Conservation (phyloP, 2,797 vertebrate species). For the Paguma larvata region DNA sequence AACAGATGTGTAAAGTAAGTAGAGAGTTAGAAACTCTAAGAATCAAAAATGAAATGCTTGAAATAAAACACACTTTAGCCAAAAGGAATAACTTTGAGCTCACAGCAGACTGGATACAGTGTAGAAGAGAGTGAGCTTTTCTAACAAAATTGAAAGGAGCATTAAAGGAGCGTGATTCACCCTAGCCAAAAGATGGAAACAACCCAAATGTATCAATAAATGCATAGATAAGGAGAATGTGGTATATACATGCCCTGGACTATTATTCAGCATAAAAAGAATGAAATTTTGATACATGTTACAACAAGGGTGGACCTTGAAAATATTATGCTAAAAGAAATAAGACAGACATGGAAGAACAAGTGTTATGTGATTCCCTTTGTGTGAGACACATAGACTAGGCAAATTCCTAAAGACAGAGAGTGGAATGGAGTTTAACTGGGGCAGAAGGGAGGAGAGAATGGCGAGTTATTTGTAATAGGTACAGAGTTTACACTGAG, state of each 20-base stretch:
- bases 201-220: background rate
- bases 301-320: background rate
- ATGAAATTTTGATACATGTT: background rate
- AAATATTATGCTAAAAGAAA: background rate
- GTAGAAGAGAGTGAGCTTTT: background rate
- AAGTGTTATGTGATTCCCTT: background rate
- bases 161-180: background rate
- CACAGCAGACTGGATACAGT: background rate
- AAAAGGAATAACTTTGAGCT: background rate
- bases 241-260: background rate
- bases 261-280: background rate
- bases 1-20: background rate
- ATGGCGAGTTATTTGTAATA: background rate
- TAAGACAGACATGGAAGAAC: background rate
- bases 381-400: background rate
- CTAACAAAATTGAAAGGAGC: background rate
- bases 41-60: background rate
- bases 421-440: background rate
- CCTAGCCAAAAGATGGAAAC: background rate
- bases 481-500: background rate
- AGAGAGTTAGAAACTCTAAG: background rate
- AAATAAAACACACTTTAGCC: background rate
- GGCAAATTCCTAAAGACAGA: background rate
- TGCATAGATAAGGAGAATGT: background rate
- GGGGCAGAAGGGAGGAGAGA: background rate